A percentile compares a stretch with the other conserved stretches of the same genome.
These are phyloP conservation scores for Periphyllus acericola DNA, from an alignment of 2,888 invertebrate species.

Conservation along the genomic window DNA sequence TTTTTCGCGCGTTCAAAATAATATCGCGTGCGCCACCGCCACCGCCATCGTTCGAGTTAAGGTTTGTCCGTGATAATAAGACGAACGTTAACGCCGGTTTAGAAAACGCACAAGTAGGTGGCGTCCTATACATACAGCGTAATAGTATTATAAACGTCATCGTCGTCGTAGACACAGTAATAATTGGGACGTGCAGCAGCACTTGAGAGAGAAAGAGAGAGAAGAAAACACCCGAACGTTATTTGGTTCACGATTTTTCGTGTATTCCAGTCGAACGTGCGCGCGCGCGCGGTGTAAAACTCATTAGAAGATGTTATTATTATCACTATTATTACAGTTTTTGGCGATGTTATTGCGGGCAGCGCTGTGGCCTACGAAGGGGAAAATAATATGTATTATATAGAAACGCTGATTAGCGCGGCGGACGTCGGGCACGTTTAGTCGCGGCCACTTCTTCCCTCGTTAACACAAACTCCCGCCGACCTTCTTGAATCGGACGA, in stretches of 20 bases:
- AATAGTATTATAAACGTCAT: not conserved
- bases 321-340: not conserved
- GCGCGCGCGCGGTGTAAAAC: not conserved
- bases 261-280: not conserved
- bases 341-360: not conserved
- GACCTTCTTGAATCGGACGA: slow-evolving; percentile 39
- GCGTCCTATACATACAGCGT: not conserved
- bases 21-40: not conserved
- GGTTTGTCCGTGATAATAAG: not conserved
- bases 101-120: not conserved
- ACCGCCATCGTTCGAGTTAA: not conserved
- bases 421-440: slow-evolving; percentile 43
- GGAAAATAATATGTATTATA: not conserved
- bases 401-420: slow-evolving; percentile 18
- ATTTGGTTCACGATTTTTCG: not conserved
- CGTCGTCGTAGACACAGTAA: not conserved
- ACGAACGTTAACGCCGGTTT: too few relatives aligned
- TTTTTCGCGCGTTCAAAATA: not conserved
- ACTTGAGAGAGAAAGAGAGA: not conserved
- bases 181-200: not conserved
- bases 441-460: slow-evolving; percentile 46
- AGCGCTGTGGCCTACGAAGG: not conserved
- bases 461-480: slow-evolving; percentile 46
- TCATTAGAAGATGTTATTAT: not conserved
- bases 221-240: not conserved